phyloP scores from a whole-genome alignment of 2,888 invertebrate genomes.

The Cenopis cana region DNA sequence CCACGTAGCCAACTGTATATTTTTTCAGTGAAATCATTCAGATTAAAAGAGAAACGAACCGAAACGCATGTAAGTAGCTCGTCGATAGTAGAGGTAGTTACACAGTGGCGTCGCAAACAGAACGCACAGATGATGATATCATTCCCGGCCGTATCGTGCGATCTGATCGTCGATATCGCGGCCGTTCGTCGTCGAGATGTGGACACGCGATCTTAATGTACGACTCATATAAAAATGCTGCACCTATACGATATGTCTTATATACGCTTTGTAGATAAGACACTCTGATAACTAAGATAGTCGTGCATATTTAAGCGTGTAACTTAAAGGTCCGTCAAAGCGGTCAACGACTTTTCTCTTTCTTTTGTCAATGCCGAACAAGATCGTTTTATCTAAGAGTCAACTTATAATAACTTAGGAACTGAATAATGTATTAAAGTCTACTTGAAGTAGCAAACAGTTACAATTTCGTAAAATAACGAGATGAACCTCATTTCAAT shows the following conservation, averaged over 20 bases:
- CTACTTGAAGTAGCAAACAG: not conserved
- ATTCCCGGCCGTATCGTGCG: constrained; percentile 61
- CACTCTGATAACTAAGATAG: constrained; percentile 53
- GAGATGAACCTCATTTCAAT: constrained; percentile 3
- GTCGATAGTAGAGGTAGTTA: constrained; percentile 39
- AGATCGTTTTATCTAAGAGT: constrained; percentile 1
- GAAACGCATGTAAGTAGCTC: constrained; percentile 30
- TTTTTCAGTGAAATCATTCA: constrained; percentile 5
- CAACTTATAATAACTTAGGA: not conserved
- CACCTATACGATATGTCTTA: constrained; percentile 66
- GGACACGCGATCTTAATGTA: constrained; percentile 66
- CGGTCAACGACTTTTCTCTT: constrained; percentile 36
- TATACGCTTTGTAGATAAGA: constrained; percentile 67
- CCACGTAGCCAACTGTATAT: not conserved
- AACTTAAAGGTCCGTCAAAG: constrained; percentile 34
- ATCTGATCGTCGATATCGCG: constrained; percentile 68
- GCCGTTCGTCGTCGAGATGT: constrained; percentile 54
- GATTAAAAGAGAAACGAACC: constrained; percentile 27
- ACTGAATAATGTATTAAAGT: not conserved
- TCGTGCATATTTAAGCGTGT: constrained; percentile 45
- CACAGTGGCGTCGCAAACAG: constrained; percentile 46
- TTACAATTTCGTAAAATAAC: not conserved
- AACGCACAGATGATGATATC: constrained; percentile 50
- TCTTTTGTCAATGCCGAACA: constrained; percentile 18
- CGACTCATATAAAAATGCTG: constrained; percentile 63